Conservation (phyloP, 2,888 invertebrate species). For the Orthonevra nobilis region DNA sequence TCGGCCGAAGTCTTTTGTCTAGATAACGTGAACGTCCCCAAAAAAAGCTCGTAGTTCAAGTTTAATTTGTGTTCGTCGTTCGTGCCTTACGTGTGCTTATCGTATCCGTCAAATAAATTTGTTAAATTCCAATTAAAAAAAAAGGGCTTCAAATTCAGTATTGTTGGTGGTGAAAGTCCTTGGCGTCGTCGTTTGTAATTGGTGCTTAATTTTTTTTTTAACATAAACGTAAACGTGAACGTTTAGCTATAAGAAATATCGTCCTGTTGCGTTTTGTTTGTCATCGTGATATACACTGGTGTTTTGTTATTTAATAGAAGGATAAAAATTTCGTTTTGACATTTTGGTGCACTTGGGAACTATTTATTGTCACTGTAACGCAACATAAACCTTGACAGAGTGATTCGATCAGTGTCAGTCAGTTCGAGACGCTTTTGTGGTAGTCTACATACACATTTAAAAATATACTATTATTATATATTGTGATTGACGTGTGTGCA, state of each 20-base stretch:
- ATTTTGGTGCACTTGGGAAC: constrained; percentile 33
- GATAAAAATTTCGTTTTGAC: constrained; percentile 17
- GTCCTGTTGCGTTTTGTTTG: constrained; percentile 61
- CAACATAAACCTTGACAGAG: no score
- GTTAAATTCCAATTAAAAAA: constrained; percentile 22
- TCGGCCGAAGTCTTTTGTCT: constrained; percentile 80
- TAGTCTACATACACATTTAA: constrained; percentile 33
- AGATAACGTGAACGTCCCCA: constrained; percentile 79
- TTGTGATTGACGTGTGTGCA: constrained; percentile 33
- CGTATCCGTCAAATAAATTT: no score
- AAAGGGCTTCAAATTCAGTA: neutral
- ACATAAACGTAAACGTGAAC: constrained; percentile 58
- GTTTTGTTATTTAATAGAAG: constrained; percentile 40
- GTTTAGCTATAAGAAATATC: constrained; percentile 37
- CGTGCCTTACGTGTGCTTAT: constrained; percentile 62
- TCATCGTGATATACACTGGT: constrained; percentile 59
- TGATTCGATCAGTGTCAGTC: constrained; percentile 22
- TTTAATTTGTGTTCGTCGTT: constrained; percentile 55
- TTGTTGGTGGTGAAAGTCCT: constrained; percentile 50
- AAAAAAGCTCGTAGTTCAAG: neutral
- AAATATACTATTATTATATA: constrained; percentile 21
- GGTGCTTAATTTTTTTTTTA: no score
- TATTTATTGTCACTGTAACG: constrained; percentile 26
- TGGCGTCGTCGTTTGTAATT: constrained; percentile 34
- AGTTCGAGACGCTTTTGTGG: constrained; percentile 49